Evolutionary conservation across 2,113 vertebrate species (phyloP).

Genomic region (Brachyhypopomus occidentalis): DNA sequence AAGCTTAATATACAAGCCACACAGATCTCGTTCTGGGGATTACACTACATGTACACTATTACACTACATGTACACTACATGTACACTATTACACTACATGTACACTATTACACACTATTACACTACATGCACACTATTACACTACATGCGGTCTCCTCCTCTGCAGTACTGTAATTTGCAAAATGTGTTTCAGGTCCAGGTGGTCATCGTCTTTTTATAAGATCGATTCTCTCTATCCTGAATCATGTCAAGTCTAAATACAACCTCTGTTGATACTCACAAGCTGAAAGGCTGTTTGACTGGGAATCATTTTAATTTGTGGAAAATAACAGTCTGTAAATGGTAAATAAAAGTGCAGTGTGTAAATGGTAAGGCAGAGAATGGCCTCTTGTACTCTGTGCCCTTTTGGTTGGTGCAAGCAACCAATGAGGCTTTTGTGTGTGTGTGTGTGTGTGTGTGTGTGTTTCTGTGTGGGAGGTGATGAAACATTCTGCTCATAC

Average conservation of each 20-base stretch:
- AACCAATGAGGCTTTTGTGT: neutral
- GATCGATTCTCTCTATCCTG: too few species aligned
- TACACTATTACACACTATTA: too few species aligned
- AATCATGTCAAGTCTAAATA: neutral
- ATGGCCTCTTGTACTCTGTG: slow-evolving; percentile 1
- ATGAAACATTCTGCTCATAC: neutral
- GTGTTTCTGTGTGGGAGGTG: slow-evolving; percentile 13
- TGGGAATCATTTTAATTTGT: neutral
- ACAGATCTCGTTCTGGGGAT: neutral
- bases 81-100: too few species aligned
- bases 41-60: neutral
- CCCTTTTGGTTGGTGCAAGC: neutral
- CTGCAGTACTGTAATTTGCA: too few species aligned
- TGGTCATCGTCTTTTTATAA: too few species aligned
- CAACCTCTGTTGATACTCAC: neutral
- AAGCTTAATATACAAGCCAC: too few species aligned
- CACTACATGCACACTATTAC: too few species aligned
- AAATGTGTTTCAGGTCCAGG: too few species aligned
- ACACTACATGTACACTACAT: too few species aligned
- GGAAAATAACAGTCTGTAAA: neutral
- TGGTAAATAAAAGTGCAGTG: neutral
- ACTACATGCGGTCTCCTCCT: neutral
- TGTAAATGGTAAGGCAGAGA: slow-evolving; percentile 7
- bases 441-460: neutral
- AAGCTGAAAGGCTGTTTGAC: neutral